phyloP scores from a whole-genome alignment of 2,888 invertebrate species.

The Leptogaster cylindrica region DNA sequence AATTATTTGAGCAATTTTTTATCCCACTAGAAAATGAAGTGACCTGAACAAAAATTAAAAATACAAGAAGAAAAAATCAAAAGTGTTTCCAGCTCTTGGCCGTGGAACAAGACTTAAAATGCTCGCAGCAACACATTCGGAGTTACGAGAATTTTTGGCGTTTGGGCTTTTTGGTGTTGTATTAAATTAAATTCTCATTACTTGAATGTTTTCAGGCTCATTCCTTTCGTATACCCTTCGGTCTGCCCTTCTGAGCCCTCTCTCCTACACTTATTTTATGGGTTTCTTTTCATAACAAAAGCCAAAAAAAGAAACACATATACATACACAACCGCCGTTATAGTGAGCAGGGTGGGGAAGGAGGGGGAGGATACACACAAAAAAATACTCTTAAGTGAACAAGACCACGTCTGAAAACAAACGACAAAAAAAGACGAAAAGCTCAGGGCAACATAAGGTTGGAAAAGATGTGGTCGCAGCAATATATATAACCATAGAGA shows the following conservation, averaged over 20 bases:
- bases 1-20: background rate
- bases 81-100: background rate
- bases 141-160: background rate
- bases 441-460: constrained; percentile 2
- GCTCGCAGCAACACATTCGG: background rate
- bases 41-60: constrained; percentile 4
- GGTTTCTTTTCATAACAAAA: constrained; percentile 7
- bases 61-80: no score
- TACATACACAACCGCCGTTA: no score
- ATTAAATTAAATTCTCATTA: constrained; percentile 12
- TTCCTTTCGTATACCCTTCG: no score
- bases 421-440: background rate
- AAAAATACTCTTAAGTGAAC: background rate
- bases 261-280: background rate
- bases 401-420: background rate
- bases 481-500: no score
- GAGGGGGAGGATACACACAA: background rate
- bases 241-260: no score
- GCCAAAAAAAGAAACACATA: background rate
- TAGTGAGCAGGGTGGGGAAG: no score
- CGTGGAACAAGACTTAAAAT: background rate
- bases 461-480: background rate
- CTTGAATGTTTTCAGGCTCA: background rate
- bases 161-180: background rate
- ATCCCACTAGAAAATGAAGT: background rate